Evolutionary conservation across 1,140 invertebrate species (phyloP), one percentile per base, ranked within the genome.

Genomic region (Pogonomyrmex barbatus): DNA sequence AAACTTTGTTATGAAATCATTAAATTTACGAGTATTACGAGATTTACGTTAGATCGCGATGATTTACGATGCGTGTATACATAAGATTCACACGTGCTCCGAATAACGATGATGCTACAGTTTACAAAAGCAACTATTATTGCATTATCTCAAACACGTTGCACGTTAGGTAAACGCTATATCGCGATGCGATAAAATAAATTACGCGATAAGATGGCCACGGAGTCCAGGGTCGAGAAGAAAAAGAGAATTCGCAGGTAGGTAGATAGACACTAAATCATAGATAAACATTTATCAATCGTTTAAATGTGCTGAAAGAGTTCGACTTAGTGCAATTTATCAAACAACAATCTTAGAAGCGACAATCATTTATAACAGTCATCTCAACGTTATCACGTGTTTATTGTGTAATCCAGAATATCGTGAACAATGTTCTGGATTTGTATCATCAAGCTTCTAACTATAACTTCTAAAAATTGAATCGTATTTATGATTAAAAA

Each of bases 81-180:
- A 6, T 30, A 70, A 54, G 47, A 45, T n/a, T n/a, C 39, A 54
- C 24, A 30, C 70, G 81, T 65, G 73, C 33, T 54, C 83, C 47
- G 60, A 78, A 63, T 85, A 77, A 78, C 60, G 76, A 42, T 56
- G 58, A 88, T 71, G 62, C 9, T 79, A 73, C 77, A 70, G 76
- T 73, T 86, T 75, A 47, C 54, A 68, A 60, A 86, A 36, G 67
- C 54, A 88, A 89, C 87, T 88, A 89, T 88, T 89, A 62, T 89
- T 89, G 60, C 87, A 76, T 65, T 89, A 89, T 88, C 75, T 89
- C 47, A 71, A 75, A 39, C 60, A 54, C 14, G 50, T 68, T 76
- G 76, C 87, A 82, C 54, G 30, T 24, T 24, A 68, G 10, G 52
- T 78, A 76, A 87, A 87, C 54, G 63, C 24, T 10, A 47, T 45